Base-by-base conservation (phyloP, 2,888 invertebrate genomes). In the Villa cingulata region DNA sequence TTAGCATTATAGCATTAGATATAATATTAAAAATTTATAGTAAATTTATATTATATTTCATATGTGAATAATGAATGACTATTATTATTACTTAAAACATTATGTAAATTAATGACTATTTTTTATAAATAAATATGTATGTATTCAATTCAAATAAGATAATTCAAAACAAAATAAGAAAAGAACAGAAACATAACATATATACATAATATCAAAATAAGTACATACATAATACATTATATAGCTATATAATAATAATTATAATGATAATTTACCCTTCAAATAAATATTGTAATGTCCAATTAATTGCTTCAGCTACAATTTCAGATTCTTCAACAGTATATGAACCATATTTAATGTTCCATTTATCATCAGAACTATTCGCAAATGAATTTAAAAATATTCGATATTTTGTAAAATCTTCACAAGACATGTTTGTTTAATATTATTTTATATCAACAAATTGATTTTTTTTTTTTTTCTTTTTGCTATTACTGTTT, bases 271-370 rank as follows among this genome's bases (percentile, higher is more conserved):
- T 17, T 37, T 37, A 46, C 46, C 41, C 19, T 36, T 46, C 46
- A 15, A 20, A 34, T 12, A 46, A 36, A 17, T 41, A 46, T 19
- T 41, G 46, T 20, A 46, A 36, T 2, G 41, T 46, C 46, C 46
- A 46, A 15, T 46, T 41, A 20, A 23, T 46, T 34, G 41, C 41
- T 34, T 46, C 46, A 23, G 41, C 46, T 16, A 41, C n/a, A 17
- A 46, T 41, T 17, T 46, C 46, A 15, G 20, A 41, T 29, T 40
- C n/a, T 9, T 41, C 41, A 6, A 46, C 14, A 2, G 23, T 18
- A 38, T 46, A 46, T 19, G 46, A 36, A n/a, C 46, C 41, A 18
- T 34, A 39, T 34, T 46, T 46, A 19, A 46, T 41, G 18, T 46
- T 41, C 41, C 41, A 46, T 15, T 16, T 41, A 9, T 46, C 46